Evolutionary conservation across 2,888 invertebrate species (phyloP), one percentile per base, ranked within the genome.

Genomic region (Gastrophysa polygoni): DNA sequence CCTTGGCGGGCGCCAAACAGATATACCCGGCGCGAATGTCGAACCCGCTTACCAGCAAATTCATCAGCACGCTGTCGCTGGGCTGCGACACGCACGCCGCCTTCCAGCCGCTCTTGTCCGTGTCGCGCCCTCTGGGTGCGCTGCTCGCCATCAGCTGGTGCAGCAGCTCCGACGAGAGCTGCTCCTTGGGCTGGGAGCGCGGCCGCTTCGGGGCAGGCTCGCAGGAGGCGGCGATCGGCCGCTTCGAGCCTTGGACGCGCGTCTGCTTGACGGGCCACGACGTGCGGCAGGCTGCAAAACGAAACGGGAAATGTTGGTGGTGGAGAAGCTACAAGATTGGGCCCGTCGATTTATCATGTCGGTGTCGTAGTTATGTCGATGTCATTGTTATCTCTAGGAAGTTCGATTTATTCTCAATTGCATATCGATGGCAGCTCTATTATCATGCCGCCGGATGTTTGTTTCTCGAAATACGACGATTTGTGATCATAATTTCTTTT

Each of bases 41-140:
- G 83, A 95, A 95, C 76, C 96, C 96, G 86, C 93, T 95, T 84
- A 96, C 92, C 85, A 96, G 87, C 73, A 96, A 89, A 85, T 96
- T 96, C 90, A 95, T 93, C 78, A 96, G 88, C 79, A 96, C 96
- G 82, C 92, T 91, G 72, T 89, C 89, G 59, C 88, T 89, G 61
- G 85, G 86, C 66, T 86, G 85, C 60, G 79, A 81, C 66, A 78
- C 77, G 64, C 81, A 80, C 6, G 80, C 77, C 11, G 80, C 80
- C 67, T 81, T 80, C 10, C 78, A 75, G 16, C 77, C 73, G 73
- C 80, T 79, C 65, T 80, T 78, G 28, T 74, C 76, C 71, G 80
- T 81, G 11, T 80, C 75, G 29, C 78, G 74, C 1, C 78, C 78
- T 60, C 77, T 66, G 57, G 71, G 71, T 62, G 73, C 73, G 64